Evolutionary conservation across 1,140 invertebrate genomes (phyloP).

Genomic region (Spodoptera frugiperda): DNA sequence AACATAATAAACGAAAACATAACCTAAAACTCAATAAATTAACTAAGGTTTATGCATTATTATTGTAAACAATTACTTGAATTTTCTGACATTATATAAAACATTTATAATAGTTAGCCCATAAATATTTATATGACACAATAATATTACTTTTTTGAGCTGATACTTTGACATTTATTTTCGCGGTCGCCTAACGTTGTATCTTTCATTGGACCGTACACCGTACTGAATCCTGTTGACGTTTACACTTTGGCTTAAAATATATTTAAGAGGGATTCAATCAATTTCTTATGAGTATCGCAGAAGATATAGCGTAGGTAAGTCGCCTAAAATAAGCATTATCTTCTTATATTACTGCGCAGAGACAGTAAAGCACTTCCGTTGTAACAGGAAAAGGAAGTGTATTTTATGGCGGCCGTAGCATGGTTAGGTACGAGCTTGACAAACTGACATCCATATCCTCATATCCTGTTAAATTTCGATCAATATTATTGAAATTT

Average conservation of each 20-base stretch:
- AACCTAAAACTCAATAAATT: too few species aligned
- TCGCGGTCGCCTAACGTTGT: slow-evolving; percentile 68
- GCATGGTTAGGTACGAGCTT: slow-evolving; percentile 59
- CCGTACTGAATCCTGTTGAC: slow-evolving; percentile 66
- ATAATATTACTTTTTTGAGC: neutral
- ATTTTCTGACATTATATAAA: neutral
- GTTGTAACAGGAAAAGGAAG: slow-evolving; percentile 82
- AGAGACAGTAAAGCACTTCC: slow-evolving; percentile 67
- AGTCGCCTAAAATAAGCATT: slow-evolving; percentile 46
- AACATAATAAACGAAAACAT: too few species aligned
- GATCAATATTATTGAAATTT: slow-evolving; percentile 51
- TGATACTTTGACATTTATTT: slow-evolving; percentile 65
- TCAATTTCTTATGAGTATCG: slow-evolving; percentile 38
- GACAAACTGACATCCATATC: slow-evolving; percentile 72
- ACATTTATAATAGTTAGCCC: neutral
- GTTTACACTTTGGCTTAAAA: slow-evolving; percentile 58
- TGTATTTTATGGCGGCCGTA: slow-evolving; percentile 66
- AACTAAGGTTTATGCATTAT: too few species aligned
- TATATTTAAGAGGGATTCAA: slow-evolving; percentile 50
- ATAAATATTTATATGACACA: neutral
- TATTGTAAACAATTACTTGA: too few species aligned
- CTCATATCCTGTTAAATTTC: slow-evolving; percentile 71
- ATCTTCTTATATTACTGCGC: slow-evolving; percentile 20
- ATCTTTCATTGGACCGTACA: slow-evolving; percentile 53
- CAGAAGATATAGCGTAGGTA: slow-evolving; percentile 8